A percentile compares a stretch with the other conserved stretches of the same genome.
Conservation (phyloP, 1,140 invertebrate species). For the Achatina immaculata region DNA sequence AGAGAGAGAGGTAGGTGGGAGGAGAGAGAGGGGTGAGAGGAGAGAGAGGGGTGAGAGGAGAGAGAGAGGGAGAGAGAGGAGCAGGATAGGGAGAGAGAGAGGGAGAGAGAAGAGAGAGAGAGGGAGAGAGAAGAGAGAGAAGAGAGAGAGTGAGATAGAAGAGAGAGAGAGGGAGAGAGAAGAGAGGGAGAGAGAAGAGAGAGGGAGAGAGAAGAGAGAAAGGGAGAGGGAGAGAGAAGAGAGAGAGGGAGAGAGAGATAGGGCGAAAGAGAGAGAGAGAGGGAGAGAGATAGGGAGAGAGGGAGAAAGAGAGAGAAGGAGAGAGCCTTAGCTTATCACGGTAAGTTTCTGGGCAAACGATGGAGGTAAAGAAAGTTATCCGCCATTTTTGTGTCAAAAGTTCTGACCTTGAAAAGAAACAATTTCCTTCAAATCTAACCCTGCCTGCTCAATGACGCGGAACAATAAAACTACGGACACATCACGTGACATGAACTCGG, state of each 20-base stretch:
- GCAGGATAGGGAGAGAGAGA: background rate
- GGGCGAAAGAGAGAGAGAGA: background rate
- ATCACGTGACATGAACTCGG: background rate
- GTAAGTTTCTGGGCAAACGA: background rate
- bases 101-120: background rate
- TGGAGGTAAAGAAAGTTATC: background rate
- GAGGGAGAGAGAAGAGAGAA: background rate
- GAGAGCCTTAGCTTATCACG: background rate
- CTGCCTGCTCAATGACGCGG: background rate
- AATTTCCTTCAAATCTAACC: background rate
- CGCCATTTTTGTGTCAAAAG: background rate
- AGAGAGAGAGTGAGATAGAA: background rate
- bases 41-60: background rate
- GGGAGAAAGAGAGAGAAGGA: background rate
- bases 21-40: background rate
- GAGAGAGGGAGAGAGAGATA: too few relatives aligned
- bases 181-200: background rate
- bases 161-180: background rate
- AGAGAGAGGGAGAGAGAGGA: background rate
- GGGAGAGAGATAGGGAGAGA: conserved; percentile 10
- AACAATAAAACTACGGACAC: background rate
- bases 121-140: background rate
- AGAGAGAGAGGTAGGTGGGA: background rate
- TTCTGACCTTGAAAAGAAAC: background rate
- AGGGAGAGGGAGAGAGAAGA: background rate